Conservation (phyloP, 2,888 invertebrate species). For the Heliconius erato region DNA sequence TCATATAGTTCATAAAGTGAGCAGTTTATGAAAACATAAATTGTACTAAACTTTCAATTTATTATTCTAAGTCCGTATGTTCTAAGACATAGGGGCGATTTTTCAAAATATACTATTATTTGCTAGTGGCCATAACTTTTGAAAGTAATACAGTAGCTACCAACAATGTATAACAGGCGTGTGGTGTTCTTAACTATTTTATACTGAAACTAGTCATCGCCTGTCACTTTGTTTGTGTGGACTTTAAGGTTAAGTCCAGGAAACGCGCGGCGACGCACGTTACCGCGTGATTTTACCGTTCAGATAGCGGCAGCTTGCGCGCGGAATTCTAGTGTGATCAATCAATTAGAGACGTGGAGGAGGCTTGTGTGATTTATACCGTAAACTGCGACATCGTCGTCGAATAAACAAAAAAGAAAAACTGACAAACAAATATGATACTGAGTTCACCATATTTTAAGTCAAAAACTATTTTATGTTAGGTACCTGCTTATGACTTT, state of each 20-base stretch:
- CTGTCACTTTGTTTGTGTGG: neutral
- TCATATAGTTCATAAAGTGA: constrained; percentile 38
- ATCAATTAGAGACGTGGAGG: too few species aligned
- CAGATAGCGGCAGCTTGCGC: too few species aligned
- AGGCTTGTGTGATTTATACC: too few species aligned
- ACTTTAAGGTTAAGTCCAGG: neutral
- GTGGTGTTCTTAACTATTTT: neutral
- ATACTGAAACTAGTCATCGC: neutral
- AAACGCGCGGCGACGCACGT: too few species aligned
- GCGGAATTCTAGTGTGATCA: too few species aligned
- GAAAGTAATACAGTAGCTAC: neutral
- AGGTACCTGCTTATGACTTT: too few species aligned
- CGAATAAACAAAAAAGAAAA: too few species aligned
- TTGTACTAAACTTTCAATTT: constrained; percentile 22
- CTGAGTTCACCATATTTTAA: too few species aligned
- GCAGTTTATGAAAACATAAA: constrained; percentile 44
- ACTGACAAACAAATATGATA: too few species aligned
- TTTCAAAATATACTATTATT: constrained; percentile 8
- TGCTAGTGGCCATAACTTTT: neutral
- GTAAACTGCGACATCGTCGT: too few species aligned
- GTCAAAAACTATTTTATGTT: too few species aligned
- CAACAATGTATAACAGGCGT: constrained; percentile 2
- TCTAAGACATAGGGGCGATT: constrained; percentile 7
- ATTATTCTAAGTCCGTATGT: constrained; percentile 3
- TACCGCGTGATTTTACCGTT: too few species aligned